These are phyloP conservation scores for Melipona quadrifasciata DNA, from an alignment of 1,140 invertebrate species.

Conservation along the genomic window DNA sequence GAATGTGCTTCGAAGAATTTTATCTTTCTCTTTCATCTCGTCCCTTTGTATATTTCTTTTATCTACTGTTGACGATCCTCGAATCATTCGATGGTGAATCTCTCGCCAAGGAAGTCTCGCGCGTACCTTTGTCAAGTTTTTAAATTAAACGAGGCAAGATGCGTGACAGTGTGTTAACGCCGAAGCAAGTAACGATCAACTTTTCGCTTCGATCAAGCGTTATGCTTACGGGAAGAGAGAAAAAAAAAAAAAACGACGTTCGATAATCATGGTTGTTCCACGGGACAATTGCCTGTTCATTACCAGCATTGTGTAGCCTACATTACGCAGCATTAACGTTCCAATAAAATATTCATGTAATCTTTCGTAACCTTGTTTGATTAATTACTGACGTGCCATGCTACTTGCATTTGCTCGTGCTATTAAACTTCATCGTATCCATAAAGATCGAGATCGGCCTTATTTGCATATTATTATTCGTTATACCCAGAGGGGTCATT, in stretches of 20 bases:
- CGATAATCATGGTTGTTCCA: not conserved
- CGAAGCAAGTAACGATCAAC: not conserved
- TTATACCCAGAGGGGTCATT: conserved; percentile 33
- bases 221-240: not conserved
- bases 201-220: not conserved
- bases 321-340: not conserved
- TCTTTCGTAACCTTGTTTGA: conserved; percentile 39
- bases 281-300: not conserved
- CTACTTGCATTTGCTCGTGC: conserved; percentile 9
- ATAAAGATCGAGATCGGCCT: conserved; percentile 46
- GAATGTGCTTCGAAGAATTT: too few species aligned
- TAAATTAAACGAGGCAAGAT: too few species aligned
- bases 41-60: too few species aligned
- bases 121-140: too few species aligned
- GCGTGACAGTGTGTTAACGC: not conserved
- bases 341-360: conserved; percentile 19
- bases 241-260: too few species aligned
- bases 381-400: conserved; percentile 16
- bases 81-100: too few species aligned
- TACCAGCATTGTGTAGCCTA: not conserved
- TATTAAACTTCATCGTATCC: conserved; percentile 44
- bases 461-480: conserved; percentile 56
- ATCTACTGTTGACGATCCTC: too few species aligned
- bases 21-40: too few species aligned
- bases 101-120: too few species aligned